Conservation (phyloP, 2,797 vertebrate genomes). For the Cacajao melanocephalus region DNA sequence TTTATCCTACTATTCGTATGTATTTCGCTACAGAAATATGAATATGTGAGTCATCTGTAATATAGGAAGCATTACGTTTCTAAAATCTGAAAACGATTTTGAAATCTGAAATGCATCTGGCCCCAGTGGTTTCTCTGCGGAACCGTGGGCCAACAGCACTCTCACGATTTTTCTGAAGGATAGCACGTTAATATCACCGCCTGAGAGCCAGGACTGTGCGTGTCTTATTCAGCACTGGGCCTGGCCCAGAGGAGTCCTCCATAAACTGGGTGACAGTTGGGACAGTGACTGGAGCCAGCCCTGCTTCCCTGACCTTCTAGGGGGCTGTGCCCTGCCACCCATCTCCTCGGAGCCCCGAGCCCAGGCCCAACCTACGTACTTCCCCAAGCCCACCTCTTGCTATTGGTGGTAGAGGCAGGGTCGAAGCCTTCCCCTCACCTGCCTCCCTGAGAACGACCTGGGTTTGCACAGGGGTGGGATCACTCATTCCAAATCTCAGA, state of each 20-base stretch:
- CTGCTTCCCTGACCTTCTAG: neutral
- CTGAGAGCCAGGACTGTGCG: neutral
- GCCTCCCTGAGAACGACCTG: neutral
- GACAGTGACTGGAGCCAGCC: neutral
- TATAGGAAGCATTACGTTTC: neutral
- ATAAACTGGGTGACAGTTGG: neutral
- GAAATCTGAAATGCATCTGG: neutral
- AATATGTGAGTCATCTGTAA: neutral
- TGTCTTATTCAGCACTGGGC: neutral
- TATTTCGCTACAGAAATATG: conserved; percentile 26
- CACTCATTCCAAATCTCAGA: neutral
- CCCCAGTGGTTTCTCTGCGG: neutral
- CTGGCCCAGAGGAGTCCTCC: neutral
- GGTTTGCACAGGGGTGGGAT: neutral
- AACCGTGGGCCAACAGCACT: neutral
- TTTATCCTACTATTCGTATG: neutral
- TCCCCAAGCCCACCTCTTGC: neutral
- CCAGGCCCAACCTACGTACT: neutral
- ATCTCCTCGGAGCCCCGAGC: neutral
- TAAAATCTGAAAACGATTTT: neutral
- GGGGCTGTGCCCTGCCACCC: neutral
- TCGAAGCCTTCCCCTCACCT: neutral
- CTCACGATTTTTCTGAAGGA: neutral
- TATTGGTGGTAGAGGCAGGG: neutral
- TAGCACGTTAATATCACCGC: accelerated